Evolutionary conservation across 2,797 vertebrate genomes (phyloP).

Genomic region (Poecilia picta): DNA sequence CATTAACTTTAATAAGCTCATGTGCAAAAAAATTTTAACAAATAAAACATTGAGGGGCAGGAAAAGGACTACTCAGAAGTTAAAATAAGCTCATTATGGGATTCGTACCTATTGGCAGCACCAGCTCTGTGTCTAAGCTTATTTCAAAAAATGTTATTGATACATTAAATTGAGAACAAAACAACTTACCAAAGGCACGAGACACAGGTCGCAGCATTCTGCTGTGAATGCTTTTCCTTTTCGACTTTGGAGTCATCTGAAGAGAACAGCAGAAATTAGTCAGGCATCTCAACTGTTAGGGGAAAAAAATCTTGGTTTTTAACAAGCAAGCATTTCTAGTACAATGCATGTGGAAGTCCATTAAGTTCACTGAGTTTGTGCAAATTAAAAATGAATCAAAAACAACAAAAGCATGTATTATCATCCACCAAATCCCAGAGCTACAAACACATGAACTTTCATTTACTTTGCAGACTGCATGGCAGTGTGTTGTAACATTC

Average conservation of each 20-base stretch:
- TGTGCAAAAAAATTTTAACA: not conserved
- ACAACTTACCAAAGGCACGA: conserved; percentile 90
- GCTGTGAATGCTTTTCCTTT: conserved; percentile 98
- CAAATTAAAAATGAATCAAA: not conserved
- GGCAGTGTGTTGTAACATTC: not conserved
- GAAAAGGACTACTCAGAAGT: not conserved
- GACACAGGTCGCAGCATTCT: conserved; percentile 98
- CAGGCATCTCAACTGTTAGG: not conserved
- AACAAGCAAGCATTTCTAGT: not conserved
- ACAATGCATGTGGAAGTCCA: not conserved
- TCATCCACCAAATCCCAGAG: not conserved
- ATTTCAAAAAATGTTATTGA: not conserved
- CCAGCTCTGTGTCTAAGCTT: not conserved
- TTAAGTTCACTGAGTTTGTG: not conserved
- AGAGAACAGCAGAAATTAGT: conserved; percentile 18
- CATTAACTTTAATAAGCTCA: not conserved
- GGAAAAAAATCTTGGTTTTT: not conserved
- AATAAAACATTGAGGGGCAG: not conserved
- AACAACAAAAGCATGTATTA: not conserved
- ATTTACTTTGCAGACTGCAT: not conserved
- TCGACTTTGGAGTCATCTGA: conserved; percentile 98
- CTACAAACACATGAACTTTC: not conserved
- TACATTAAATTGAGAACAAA: not conserved
- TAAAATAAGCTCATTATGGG: not conserved
- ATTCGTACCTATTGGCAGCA: not conserved